phyloP scores from a whole-genome alignment of 2,888 invertebrate species.

The Phymatocera aterrima region DNA sequence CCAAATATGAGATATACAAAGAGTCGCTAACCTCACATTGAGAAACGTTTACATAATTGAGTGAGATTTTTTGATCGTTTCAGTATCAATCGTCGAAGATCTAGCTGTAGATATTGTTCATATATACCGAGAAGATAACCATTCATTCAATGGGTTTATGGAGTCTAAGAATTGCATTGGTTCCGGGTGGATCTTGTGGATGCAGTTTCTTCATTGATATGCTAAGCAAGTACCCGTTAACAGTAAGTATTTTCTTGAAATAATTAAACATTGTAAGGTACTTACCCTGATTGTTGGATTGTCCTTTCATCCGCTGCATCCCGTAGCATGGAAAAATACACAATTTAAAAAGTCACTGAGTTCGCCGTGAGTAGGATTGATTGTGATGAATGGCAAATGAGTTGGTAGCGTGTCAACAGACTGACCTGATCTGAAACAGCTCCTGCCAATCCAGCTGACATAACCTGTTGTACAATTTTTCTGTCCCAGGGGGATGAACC shows the following conservation, averaged over 20 bases:
- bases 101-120: neutral
- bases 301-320: slow-evolving; percentile 75
- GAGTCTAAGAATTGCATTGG: neutral
- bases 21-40: neutral
- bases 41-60: neutral
- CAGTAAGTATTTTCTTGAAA: neutral
- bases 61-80: neutral
- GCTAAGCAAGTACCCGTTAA: neutral
- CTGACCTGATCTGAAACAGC: slow-evolving; percentile 70
- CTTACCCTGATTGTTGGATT: slow-evolving; percentile 73
- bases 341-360: slow-evolving; percentile 66
- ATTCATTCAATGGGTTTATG: neutral
- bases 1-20: no score
- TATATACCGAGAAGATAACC: neutral
- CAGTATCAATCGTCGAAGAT: neutral
- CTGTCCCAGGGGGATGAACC: slow-evolving; percentile 40
- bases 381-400: slow-evolving; percentile 48
- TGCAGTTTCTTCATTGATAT: neutral
- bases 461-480: slow-evolving; percentile 64
- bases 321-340: slow-evolving; percentile 74
- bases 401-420: slow-evolving; percentile 57
- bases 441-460: slow-evolving; percentile 72
- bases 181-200: neutral
- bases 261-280: slow-evolving; percentile 13
- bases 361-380: slow-evolving; percentile 61